Evolutionary conservation across 2,888 invertebrate species (phyloP).

Genomic region (Tenthredo mesomela): DNA sequence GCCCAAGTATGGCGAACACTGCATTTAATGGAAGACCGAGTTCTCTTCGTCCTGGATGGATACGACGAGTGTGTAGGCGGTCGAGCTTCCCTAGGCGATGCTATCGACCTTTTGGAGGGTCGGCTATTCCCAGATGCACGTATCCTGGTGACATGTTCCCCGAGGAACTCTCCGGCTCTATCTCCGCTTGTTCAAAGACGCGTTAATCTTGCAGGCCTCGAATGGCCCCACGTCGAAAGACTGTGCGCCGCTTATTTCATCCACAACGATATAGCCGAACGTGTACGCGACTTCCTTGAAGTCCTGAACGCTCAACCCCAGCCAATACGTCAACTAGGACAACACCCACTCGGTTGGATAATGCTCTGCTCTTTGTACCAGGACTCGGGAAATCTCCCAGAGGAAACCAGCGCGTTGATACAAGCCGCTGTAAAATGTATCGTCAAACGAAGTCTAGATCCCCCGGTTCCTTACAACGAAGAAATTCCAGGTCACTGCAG

Average conservation of each 20-base stretch:
- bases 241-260: constrained; percentile 79
- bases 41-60: constrained; percentile 80
- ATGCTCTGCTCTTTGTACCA: constrained; percentile 80
- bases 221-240: constrained; percentile 79
- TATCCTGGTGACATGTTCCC: constrained; percentile 79
- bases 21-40: constrained; percentile 77
- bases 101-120: constrained; percentile 79
- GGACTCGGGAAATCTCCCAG: constrained; percentile 68
- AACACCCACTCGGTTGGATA: constrained; percentile 80
- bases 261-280: constrained; percentile 76
- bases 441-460: constrained; percentile 76
- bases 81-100: constrained; percentile 77
- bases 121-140: constrained; percentile 80
- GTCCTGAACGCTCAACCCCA: constrained; percentile 76
- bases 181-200: constrained; percentile 78
- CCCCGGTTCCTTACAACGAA: constrained; percentile 68
- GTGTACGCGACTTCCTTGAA: constrained; percentile 75
- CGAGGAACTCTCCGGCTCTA: constrained; percentile 74
- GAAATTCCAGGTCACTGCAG: constrained; percentile 77
- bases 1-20: constrained; percentile 78
- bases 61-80: constrained; percentile 79
- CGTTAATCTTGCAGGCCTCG: constrained; percentile 78
- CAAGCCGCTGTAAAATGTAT: constrained; percentile 78
- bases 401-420: constrained; percentile 74
- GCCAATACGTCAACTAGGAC: constrained; percentile 76